Conservation (phyloP, 2,113 vertebrate genomes). For the Heteronetta atricapilla region DNA sequence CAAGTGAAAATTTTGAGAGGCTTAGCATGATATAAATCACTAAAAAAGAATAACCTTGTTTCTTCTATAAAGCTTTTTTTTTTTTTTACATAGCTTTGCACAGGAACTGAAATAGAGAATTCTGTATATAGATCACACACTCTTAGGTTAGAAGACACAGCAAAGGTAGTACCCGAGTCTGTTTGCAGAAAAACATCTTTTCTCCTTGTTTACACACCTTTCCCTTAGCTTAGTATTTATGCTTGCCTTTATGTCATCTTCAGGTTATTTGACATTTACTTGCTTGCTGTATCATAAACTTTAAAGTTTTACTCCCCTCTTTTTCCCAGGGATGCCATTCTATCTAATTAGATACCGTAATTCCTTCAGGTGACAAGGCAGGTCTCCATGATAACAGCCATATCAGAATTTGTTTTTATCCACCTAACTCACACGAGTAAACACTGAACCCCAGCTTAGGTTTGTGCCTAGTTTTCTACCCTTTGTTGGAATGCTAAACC, state of each 20-base stretch:
- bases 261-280: not conserved
- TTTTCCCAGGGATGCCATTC: not conserved
- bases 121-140: not conserved
- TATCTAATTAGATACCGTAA: not conserved
- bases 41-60: not conserved
- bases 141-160: not conserved
- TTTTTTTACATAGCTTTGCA: not conserved
- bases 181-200: not conserved
- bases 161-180: not conserved
- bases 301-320: not conserved
- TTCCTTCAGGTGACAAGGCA: not conserved
- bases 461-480: not conserved
- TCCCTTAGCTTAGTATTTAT: not conserved
- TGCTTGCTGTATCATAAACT: not conserved
- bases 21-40: not conserved
- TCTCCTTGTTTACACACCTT: slow-evolving; percentile 8
- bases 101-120: not conserved
- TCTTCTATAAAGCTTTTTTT: slow-evolving; percentile 18
- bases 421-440: not conserved
- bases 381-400: not conserved
- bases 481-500: not conserved
- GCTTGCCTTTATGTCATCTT: slow-evolving; percentile 24
- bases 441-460: not conserved
- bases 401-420: not conserved
- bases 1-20: slow-evolving; percentile 14